phyloP scores from a whole-genome alignment of 2,888 invertebrate genomes.

The Sesia apiformis region DNA sequence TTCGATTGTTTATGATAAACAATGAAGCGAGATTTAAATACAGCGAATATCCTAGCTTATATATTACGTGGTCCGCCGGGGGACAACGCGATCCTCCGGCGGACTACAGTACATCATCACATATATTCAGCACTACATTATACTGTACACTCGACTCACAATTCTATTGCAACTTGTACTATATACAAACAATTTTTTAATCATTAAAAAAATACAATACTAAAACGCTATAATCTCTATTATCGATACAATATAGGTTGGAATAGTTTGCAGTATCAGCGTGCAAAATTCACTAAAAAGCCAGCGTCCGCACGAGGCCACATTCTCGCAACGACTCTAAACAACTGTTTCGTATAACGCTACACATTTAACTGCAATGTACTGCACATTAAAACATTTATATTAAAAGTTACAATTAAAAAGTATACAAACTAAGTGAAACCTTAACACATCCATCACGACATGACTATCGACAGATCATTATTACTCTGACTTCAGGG shows the following conservation, averaged over 20 bases:
- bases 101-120: slow-evolving; percentile 40
- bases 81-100: slow-evolving; percentile 28
- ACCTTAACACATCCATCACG: slow-evolving; percentile 45
- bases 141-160: slow-evolving; percentile 55
- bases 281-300: slow-evolving; percentile 64
- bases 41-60: slow-evolving; percentile 59
- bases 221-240: slow-evolving; percentile 67
- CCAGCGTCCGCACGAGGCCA: slow-evolving; percentile 48
- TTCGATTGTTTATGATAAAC: slow-evolving; percentile 52
- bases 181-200: slow-evolving; percentile 68
- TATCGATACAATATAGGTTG: slow-evolving; percentile 55
- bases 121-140: slow-evolving; percentile 38
- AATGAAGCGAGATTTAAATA: slow-evolving; percentile 59
- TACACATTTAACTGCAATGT: slow-evolving; percentile 23
- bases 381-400: slow-evolving; percentile 35
- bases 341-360: slow-evolving; percentile 27
- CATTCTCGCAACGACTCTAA: slow-evolving; percentile 44
- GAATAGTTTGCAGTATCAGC: slow-evolving; percentile 58
- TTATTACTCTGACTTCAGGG: slow-evolving; percentile 27
- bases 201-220: slow-evolving; percentile 66
- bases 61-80: slow-evolving; percentile 24
- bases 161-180: slow-evolving; percentile 70
- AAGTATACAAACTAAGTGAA: slow-evolving; percentile 32
- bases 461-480: slow-evolving; percentile 53
- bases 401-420: slow-evolving; percentile 7